Percentiles rank a stretch among this genome's conserved stretches.
phyloP scores from a whole-genome alignment of 1,140 invertebrate genomes.

The Penaeus vannamei region DNA sequence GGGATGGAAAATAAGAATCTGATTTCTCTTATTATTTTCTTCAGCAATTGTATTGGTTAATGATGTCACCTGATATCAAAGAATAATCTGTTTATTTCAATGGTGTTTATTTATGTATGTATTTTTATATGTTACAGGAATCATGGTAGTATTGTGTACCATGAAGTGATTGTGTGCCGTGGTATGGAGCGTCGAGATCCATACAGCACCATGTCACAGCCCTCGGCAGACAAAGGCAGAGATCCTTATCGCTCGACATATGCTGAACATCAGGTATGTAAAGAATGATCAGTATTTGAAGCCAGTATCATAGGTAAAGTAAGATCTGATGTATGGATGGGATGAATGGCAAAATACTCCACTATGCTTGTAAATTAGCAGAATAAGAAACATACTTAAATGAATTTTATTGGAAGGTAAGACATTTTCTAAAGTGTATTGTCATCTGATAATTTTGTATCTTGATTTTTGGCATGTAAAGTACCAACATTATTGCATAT shows the following conservation, averaged over 20 bases:
- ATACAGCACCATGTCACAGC: slow-evolving; percentile 63
- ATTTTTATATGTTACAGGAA: slow-evolving; percentile 19
- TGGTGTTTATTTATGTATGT: not conserved
- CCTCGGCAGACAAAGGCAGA: slow-evolving; percentile 55
- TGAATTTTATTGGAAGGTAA: too few relatives aligned
- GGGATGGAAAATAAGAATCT: too few relatives aligned
- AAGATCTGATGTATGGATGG: too few relatives aligned
- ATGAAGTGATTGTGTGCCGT: slow-evolving; percentile 56
- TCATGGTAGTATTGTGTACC: slow-evolving; percentile 49
- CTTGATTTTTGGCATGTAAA: too few relatives aligned
- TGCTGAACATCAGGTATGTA: slow-evolving; percentile 53
- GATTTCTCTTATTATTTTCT: too few relatives aligned
- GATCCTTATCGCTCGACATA: slow-evolving; percentile 56
- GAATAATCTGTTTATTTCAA: not conserved
- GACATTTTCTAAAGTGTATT: too few relatives aligned
- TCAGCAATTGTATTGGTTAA: not conserved
- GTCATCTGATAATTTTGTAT: too few relatives aligned
- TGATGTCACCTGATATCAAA: not conserved
- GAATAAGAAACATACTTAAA: too few relatives aligned
- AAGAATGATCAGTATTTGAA: not conserved
- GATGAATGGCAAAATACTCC: too few relatives aligned
- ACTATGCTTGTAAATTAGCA: too few relatives aligned
- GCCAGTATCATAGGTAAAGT: too few relatives aligned
- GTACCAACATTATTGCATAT: too few relatives aligned
- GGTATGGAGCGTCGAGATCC: slow-evolving; percentile 56